Conservation (phyloP, 23 tunicate species). For the Phallusia fumigata region DNA sequence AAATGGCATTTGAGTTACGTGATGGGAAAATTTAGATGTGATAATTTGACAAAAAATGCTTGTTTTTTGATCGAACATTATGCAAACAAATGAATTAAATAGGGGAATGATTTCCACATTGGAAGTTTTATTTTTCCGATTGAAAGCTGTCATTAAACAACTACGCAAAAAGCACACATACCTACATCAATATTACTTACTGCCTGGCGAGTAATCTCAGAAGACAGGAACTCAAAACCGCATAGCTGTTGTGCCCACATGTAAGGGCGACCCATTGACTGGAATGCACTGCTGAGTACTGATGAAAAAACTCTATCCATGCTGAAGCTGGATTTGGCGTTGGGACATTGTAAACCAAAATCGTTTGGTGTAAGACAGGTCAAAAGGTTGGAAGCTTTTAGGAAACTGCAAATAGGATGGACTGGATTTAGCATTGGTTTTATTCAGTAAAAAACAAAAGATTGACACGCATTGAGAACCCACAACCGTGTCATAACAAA, state of each 20-base stretch:
- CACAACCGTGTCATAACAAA: too few species aligned
- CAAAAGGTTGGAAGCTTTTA: not conserved
- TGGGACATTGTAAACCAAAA: constrained; percentile 20
- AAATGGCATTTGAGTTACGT: too few species aligned
- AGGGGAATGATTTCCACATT: not conserved
- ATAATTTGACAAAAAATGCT: too few species aligned
- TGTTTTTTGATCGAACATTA: too few species aligned
- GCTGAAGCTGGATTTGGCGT: constrained; percentile 5
- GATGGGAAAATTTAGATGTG: too few species aligned
- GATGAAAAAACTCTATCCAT: not conserved
- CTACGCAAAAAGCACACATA: not conserved
- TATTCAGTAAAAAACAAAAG: too few species aligned
- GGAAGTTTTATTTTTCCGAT: not conserved
- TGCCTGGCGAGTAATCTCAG: not conserved
- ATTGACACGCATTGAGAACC: too few species aligned
- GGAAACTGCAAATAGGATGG: not conserved
- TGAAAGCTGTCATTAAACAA: not conserved
- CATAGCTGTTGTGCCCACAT: constrained; percentile 35
- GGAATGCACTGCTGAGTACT: not conserved
- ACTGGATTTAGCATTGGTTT: too few species aligned
- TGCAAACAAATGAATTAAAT: too few species aligned
- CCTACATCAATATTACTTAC: not conserved
- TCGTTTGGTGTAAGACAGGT: constrained; percentile 1
- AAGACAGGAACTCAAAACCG: constrained; percentile 14
- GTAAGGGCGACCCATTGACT: constrained; percentile 14